Percentiles rank a stretch among this genome's conserved stretches.
Conservation (phyloP, 2,113 vertebrate genomes). For the Charadrius vociferus region DNA sequence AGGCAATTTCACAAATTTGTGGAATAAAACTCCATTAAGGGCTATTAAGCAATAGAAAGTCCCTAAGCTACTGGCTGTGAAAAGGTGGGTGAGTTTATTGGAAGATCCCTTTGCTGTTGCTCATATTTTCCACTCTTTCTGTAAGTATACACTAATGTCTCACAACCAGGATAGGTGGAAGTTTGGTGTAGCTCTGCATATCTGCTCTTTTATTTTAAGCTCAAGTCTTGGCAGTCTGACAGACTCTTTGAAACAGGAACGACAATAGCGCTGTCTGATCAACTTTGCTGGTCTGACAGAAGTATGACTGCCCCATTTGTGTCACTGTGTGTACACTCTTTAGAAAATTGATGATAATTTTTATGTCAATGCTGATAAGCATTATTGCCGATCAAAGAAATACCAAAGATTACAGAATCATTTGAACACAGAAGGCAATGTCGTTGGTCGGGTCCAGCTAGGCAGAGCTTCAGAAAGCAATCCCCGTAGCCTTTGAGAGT, state of each 20-base stretch:
- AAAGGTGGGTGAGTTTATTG: background rate
- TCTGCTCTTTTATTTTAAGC: background rate
- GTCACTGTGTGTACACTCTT: background rate
- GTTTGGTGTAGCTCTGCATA: background rate
- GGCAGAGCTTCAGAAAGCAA: fast-evolving
- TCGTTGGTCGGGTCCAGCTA: background rate
- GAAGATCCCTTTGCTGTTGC: background rate
- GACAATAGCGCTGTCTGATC: background rate
- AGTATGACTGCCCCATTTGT: background rate
- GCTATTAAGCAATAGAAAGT: background rate
- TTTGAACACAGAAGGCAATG: background rate
- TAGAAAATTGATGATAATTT: background rate
- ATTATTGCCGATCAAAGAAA: background rate
- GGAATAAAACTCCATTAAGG: background rate
- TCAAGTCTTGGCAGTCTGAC: background rate
- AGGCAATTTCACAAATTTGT: background rate
- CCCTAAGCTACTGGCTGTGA: background rate
- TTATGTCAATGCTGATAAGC: background rate
- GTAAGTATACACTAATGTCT: fast-evolving
- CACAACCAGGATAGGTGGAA: background rate
- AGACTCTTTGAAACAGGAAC: background rate
- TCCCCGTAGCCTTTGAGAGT: background rate
- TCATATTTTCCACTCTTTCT: background rate
- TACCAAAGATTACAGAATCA: background rate
- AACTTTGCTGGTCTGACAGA: background rate